Evolutionary conservation across 2,888 invertebrate species (phyloP).

Genomic region (Maniola hyperantus): DNA sequence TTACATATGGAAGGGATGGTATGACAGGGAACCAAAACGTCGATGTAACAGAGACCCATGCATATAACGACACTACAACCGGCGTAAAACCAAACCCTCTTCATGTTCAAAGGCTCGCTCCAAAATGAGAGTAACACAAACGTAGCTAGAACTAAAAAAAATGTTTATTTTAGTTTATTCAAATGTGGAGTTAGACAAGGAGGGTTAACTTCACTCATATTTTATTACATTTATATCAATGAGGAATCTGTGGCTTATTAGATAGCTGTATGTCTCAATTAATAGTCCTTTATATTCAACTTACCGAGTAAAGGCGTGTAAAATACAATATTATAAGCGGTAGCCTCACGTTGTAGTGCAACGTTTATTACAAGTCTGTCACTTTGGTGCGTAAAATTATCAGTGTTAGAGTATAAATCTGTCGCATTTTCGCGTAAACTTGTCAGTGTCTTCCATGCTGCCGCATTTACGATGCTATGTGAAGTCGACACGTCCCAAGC

Average conservation of each 20-base stretch:
- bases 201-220: neutral
- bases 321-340: slow-evolving; percentile 63
- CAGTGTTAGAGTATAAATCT: slow-evolving; percentile 45
- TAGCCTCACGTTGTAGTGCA: slow-evolving; percentile 54
- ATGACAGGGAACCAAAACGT: slow-evolving; percentile 65
- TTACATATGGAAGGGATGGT: slow-evolving; percentile 66
- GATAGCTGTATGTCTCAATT: no score
- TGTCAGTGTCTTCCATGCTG: slow-evolving; percentile 53
- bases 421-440: slow-evolving; percentile 57
- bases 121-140: slow-evolving; percentile 72
- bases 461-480: slow-evolving; percentile 45
- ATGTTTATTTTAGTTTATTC: neutral
- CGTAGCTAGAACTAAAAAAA: slow-evolving; percentile 59
- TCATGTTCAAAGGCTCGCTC: slow-evolving; percentile 61
- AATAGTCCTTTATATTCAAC: slow-evolving; percentile 13
- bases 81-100: slow-evolving; percentile 64
- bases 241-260: no score
- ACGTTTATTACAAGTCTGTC: slow-evolving; percentile 58
- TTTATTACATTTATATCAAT: neutral
- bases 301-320: slow-evolving; percentile 74
- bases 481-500: slow-evolving; percentile 54
- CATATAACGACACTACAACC: slow-evolving; percentile 57
- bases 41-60: slow-evolving; percentile 64
- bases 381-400: slow-evolving; percentile 55
- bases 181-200: neutral